These are phyloP conservation scores for honey bee (Apis mellifera) DNA, from an alignment of 1,140 invertebrate species.

Conservation along the genomic window Amel_HAv3.1 CM009931.2:8978001-8978500, in stretches of 20 bases:
- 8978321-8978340: slow-evolving; percentile 57
- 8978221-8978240: neutral
- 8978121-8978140: neutral
- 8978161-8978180: neutral
- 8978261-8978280: slow-evolving; percentile 38
- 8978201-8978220: slow-evolving; percentile 15
- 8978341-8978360: slow-evolving; percentile 13
- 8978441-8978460: slow-evolving; percentile 58
- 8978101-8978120: too few species aligned
- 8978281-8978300: slow-evolving; percentile 48
- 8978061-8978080: too few species aligned
- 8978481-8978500: slow-evolving; percentile 22
- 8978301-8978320: slow-evolving; percentile 46
- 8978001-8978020: too few species aligned
- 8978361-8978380: slow-evolving; percentile 5
- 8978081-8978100: too few species aligned
- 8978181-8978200: slow-evolving; percentile 2
- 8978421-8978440: slow-evolving; percentile 55
- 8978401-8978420: slow-evolving; percentile 64
- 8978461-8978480: slow-evolving; percentile 44
- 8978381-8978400: slow-evolving; percentile 60
- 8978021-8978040: too few species aligned
- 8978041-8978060: too few species aligned
- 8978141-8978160: neutral
- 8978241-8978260: slow-evolving; percentile 31